Conservation (phyloP, 2,797 vertebrate species). For the Basileuterus tristriatus region DNA sequence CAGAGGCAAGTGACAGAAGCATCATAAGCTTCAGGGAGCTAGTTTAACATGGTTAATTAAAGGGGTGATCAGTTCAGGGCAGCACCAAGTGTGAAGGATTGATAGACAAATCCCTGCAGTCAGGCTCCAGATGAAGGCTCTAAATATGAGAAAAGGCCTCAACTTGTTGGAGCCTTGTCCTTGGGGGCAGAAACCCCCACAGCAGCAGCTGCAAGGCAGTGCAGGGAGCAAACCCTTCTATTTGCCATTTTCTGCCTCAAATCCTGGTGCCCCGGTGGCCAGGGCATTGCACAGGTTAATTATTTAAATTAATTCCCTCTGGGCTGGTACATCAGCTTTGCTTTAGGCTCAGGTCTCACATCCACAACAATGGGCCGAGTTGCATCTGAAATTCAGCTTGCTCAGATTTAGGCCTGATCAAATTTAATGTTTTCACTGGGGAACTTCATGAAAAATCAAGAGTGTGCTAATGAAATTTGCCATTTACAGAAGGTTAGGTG, state of each 20-base stretch:
- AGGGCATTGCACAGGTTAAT: background rate
- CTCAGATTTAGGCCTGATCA: background rate
- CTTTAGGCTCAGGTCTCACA: background rate
- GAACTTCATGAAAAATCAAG: background rate
- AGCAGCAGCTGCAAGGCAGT: background rate
- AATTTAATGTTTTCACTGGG: background rate
- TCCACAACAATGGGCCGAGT: background rate
- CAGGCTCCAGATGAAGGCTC: background rate
- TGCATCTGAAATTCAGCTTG: background rate
- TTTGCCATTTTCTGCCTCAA: background rate
- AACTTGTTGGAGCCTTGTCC: background rate
- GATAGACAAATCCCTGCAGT: constrained; percentile 29
- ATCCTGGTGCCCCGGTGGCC: background rate
- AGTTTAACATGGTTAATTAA: constrained; percentile 63
- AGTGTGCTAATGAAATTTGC: background rate
- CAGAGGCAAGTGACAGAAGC: constrained; percentile 36
- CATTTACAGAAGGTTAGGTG: background rate
- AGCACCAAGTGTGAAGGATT: constrained; percentile 8
- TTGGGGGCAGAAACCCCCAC: fast-evolving
- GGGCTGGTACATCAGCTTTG: fast-evolving
- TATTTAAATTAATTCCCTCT: background rate
- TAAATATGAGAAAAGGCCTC: background rate
- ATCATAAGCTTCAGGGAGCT: constrained; percentile 55
- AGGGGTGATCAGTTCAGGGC: constrained; percentile 59
- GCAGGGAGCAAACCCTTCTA: background rate